Evolutionary conservation across 1,140 invertebrate species (phyloP), one percentile per base, ranked within the genome.

Genomic region (Drosophila parvula): DNA sequence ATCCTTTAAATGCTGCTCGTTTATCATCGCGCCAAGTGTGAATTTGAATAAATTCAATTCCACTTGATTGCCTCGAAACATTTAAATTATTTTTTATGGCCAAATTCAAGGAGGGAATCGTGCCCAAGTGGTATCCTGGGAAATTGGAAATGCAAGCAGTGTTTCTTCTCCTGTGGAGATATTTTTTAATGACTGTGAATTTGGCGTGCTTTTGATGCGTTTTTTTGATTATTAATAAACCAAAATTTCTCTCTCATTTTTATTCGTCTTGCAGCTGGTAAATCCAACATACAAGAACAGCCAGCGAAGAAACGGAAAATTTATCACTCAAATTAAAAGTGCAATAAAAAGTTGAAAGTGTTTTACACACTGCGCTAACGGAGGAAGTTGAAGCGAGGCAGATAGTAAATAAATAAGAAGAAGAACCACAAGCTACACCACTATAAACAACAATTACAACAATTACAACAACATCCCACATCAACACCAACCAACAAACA

Each of bases 311-410:
- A 79, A 60, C 75, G 81, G 71, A 75, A 80, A 78, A 63, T 88
- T 79, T 50, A 76, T 63, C 75, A 75, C 74, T 62, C 70, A 75
- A 88, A 69, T 83, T 64, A 69, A 79, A 89, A 86, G 82, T 85
- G 83, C 80, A 86, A 86, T 89, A 89, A 75, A 78, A 83, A 81
- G 57, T 81, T 67, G 55, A 81, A 86, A 82, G 78, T 86, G 82
- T 71, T 76, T 70, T 47, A 75, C 48, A 53, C 67, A 53, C 67
- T 44, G 16, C 57, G 68, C 70, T 43, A 18, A 45, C 45, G 34
- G 57, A 62, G 62, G 63, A 63, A 74, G 55, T 56, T 44, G 59
- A 74, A 62, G 62, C 43, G 27, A 56, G 71, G 44, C 57, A 12
- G 57, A 65, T 56, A 67, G 60, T 73, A 82, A 68, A 85, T 64